Conservation (phyloP, 2,797 vertebrate genomes). For the Sebastes vulpes region DNA sequence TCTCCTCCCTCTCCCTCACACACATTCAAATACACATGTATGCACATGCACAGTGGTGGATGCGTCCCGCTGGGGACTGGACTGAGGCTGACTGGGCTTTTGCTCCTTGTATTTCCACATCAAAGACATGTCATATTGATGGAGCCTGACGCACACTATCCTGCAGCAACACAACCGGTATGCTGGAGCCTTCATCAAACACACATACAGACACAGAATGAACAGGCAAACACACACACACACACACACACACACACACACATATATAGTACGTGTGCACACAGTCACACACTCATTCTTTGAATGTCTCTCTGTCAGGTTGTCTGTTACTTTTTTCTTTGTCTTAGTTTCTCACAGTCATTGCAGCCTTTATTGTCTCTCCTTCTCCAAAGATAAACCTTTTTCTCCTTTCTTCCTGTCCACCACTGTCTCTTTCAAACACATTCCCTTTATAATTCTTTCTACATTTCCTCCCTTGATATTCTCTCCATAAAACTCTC, state of each 20-base stretch:
- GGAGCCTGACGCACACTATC: slow-evolving; percentile 76
- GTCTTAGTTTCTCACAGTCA: slow-evolving; percentile 14
- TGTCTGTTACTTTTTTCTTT: slow-evolving; percentile 47
- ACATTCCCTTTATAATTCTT: slow-evolving; percentile 52
- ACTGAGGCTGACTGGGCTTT: slow-evolving; percentile 68
- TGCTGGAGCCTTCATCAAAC: slow-evolving; percentile 57
- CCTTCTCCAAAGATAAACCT: slow-evolving; percentile 34
- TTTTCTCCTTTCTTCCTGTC: slow-evolving; percentile 53
- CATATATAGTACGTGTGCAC: not conserved
- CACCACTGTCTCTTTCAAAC: slow-evolving; percentile 46
- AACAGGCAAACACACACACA: slow-evolving; percentile 19
- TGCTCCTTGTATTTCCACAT: slow-evolving; percentile 83
- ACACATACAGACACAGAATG: slow-evolving; percentile 42
- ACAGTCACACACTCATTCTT: slow-evolving; percentile 11
- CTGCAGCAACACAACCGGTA: slow-evolving; percentile 74
- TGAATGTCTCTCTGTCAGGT: slow-evolving; percentile 32
- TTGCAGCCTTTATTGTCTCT: slow-evolving; percentile 39
- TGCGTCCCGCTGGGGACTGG: slow-evolving; percentile 72
- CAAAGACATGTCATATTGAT: slow-evolving; percentile 85
- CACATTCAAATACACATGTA: slow-evolving; percentile 33
- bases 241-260: not conserved
- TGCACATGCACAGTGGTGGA: slow-evolving; percentile 53
- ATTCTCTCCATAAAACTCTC: slow-evolving; percentile 56
- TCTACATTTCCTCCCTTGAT: slow-evolving; percentile 53
- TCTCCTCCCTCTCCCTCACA: not conserved